These are phyloP conservation scores for Pristiophorus japonicus DNA, from an alignment of 2,113 vertebrate species.

Conservation along the genomic window DNA sequence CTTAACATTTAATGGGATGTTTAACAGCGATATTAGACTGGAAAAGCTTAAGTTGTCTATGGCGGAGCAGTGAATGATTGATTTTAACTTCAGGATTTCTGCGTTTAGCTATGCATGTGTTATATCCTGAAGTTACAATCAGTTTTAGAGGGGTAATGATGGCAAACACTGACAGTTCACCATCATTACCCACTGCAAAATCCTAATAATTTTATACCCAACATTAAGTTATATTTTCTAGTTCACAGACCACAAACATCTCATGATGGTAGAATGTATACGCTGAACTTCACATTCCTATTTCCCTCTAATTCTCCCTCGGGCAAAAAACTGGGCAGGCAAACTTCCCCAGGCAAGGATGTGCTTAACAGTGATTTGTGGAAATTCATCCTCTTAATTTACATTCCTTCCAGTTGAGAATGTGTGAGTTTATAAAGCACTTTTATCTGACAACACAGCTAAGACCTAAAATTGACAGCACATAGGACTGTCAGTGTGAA, in stretches of 20 bases:
- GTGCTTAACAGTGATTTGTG: not conserved
- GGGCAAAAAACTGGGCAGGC: not conserved
- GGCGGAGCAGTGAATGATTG: no score
- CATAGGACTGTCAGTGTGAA: not conserved
- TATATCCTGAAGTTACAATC: no score
- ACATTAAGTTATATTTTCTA: not conserved
- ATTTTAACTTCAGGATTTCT: no score
- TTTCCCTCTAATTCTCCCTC: not conserved
- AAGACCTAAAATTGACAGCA: not conserved
- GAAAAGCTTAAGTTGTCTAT: no score
- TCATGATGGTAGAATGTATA: not conserved
- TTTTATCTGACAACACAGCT: not conserved
- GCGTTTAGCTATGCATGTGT: no score
- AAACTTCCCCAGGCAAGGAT: not conserved
- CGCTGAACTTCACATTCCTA: not conserved
- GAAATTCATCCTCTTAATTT: not conserved
- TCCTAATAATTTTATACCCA: not conserved
- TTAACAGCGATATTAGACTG: no score
- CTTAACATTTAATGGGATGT: no score
- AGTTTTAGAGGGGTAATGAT: no score
- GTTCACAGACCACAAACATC: not conserved
- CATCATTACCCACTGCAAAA: no score
- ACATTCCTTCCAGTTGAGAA: not conserved
- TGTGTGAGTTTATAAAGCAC: not conserved
- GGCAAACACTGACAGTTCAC: no score